These are phyloP conservation scores for Pongo abelii DNA, from an alignment of 2,113 vertebrate species.

Conservation along the genomic window DNA sequence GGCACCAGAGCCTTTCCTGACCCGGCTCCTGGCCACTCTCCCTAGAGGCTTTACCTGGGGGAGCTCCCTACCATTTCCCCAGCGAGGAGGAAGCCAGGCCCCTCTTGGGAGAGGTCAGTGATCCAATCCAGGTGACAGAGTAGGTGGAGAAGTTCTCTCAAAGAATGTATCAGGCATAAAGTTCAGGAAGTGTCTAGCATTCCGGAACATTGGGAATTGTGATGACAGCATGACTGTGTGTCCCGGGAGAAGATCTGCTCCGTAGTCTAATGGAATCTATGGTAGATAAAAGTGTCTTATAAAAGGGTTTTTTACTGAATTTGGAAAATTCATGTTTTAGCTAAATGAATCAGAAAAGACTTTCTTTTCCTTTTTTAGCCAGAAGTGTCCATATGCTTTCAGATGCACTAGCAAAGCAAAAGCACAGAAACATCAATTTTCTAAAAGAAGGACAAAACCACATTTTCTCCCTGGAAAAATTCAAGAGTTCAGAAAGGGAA, in stretches of 20 bases:
- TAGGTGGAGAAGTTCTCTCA: neutral
- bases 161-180: neutral
- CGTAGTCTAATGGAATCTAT: neutral
- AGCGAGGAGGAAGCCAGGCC: accelerated
- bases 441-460: constrained; percentile 28
- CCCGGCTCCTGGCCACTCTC: accelerated
- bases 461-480: constrained; percentile 43
- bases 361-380: neutral
- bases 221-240: no score
- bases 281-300: neutral
- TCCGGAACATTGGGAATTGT: neutral
- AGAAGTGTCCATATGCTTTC: constrained; percentile 45
- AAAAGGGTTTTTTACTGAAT: neutral
- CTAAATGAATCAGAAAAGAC: constrained; percentile 26
- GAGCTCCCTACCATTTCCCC: accelerated
- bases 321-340: neutral
- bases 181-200: no score
- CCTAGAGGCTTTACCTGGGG: neutral
- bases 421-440: neutral
- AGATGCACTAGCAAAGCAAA: neutral
- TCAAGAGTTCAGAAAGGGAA: neutral
- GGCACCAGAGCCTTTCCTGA: neutral
- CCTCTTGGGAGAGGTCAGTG: neutral
- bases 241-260: neutral
- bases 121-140: accelerated